These are phyloP conservation scores for Chrysomela aeneicollis DNA, from an alignment of 2,888 invertebrate species.

Conservation along the genomic window DNA sequence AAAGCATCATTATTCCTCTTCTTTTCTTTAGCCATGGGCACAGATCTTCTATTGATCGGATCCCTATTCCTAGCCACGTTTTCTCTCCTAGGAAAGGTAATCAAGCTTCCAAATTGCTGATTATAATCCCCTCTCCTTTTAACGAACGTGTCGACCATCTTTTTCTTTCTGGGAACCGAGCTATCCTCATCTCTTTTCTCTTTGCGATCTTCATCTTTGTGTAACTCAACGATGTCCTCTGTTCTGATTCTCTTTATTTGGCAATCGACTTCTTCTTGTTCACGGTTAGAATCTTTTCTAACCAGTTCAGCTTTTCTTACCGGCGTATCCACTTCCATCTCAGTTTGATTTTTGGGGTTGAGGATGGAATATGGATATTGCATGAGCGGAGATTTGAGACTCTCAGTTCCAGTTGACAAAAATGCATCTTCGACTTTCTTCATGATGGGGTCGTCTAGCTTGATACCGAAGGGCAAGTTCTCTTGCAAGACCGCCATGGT, in stretches of 20 bases:
- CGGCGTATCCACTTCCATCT: slow-evolving; percentile 45
- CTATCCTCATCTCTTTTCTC: slow-evolving; percentile 60
- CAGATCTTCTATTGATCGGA: slow-evolving; percentile 55
- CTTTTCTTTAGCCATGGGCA: slow-evolving; percentile 60
- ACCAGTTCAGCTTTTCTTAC: slow-evolving; percentile 8
- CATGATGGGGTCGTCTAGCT: slow-evolving; percentile 48
- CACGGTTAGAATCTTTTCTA: slow-evolving; percentile 55
- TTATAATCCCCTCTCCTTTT: slow-evolving; percentile 59
- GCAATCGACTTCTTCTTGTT: slow-evolving; percentile 52
- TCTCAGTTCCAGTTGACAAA: slow-evolving; percentile 68
- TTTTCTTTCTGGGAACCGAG: slow-evolving; percentile 64
- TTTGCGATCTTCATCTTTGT: slow-evolving; percentile 58
- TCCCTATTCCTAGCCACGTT: slow-evolving; percentile 51
- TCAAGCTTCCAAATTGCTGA: slow-evolving; percentile 59
- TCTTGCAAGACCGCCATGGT: slow-evolving; percentile 30
- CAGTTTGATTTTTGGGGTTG: slow-evolving; percentile 35
- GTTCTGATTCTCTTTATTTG: slow-evolving; percentile 53
- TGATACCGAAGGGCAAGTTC: slow-evolving; percentile 15
- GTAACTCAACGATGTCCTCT: slow-evolving; percentile 56
- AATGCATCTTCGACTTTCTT: slow-evolving; percentile 67
- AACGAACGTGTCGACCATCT: slow-evolving; percentile 62
- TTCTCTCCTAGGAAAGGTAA: slow-evolving; percentile 57
- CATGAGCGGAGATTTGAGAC: slow-evolving; percentile 52
- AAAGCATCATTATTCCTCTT: slow-evolving; percentile 60
- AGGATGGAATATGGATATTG: slow-evolving; percentile 44